A percentile compares a stretch with the other conserved stretches of the same genome.
phyloP scores from a whole-genome alignment of 2,113 vertebrate genomes.

The Furnarius figulus region DNA sequence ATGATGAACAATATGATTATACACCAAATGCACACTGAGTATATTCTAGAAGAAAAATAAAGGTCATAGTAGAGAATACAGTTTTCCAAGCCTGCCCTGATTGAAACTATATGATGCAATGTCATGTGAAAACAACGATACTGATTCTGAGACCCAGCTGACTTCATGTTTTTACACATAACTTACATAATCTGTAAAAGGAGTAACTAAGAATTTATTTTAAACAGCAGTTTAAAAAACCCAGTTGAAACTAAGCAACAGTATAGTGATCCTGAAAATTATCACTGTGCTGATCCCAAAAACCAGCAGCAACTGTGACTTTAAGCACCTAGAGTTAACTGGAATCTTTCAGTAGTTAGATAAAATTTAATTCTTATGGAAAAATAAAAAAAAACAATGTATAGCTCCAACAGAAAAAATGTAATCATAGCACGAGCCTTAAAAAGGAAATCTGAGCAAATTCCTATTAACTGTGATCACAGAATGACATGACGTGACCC shows the following conservation, averaged over 20 bases:
- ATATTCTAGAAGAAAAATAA: neutral
- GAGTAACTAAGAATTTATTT: neutral
- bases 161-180: neutral
- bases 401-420: neutral
- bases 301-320: neutral
- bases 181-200: neutral
- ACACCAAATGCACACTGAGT: neutral
- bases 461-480: neutral
- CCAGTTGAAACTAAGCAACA: neutral
- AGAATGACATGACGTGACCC: neutral
- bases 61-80: neutral
- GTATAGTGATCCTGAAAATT: neutral
- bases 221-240: neutral
- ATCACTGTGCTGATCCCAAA: neutral
- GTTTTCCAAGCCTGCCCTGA: neutral
- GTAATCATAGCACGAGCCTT: neutral
- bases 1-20: neutral
- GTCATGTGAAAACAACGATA: neutral
- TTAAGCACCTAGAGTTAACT: neutral
- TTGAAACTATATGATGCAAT: neutral
- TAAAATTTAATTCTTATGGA: neutral
- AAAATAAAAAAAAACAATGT: neutral
- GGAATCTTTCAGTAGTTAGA: neutral
- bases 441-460: neutral
- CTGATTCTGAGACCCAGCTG: neutral